These are phyloP conservation scores for Drosophila sp. DNA, from an alignment of 1,140 invertebrate genomes.

Conservation along the genomic window DNA sequence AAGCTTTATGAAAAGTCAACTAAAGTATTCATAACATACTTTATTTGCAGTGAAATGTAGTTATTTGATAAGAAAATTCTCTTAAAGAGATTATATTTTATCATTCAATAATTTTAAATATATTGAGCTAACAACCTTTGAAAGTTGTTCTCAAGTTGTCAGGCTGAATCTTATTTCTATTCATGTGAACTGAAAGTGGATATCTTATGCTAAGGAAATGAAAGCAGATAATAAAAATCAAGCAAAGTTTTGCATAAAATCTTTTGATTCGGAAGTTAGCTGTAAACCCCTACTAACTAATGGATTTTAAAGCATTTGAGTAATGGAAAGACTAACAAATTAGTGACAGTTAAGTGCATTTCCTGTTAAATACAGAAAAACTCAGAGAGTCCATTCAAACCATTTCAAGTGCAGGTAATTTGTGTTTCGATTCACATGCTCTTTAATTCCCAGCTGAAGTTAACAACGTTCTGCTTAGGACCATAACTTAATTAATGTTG, in stretches of 20 bases:
- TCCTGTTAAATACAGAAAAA: background rate
- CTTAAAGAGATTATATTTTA: no score
- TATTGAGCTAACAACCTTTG: no score
- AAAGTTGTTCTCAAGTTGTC: no score
- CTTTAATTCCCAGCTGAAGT: constrained; percentile 19
- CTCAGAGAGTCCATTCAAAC: background rate
- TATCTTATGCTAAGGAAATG: background rate
- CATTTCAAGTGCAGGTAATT: background rate
- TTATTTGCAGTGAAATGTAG: no score
- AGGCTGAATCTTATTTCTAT: background rate
- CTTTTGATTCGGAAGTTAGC: constrained; percentile 8
- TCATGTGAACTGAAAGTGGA: background rate
- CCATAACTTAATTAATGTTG: background rate
- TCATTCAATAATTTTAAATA: no score
- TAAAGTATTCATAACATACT: no score
- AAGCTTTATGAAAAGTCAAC: no score
- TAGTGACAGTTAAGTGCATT: constrained; percentile 18
- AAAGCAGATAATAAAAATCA: constrained; percentile 5
- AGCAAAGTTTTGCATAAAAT: background rate
- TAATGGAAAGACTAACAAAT: constrained; percentile 3
- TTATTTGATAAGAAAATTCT: no score
- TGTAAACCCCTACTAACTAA: background rate
- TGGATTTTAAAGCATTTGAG: background rate
- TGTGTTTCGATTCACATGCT: constrained; percentile 2
- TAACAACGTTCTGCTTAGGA: constrained; percentile 13